Evolutionary conservation across 2,888 invertebrate species (phyloP), one percentile per base, ranked within the genome.

Genomic region (Atrina japonica): DNA sequence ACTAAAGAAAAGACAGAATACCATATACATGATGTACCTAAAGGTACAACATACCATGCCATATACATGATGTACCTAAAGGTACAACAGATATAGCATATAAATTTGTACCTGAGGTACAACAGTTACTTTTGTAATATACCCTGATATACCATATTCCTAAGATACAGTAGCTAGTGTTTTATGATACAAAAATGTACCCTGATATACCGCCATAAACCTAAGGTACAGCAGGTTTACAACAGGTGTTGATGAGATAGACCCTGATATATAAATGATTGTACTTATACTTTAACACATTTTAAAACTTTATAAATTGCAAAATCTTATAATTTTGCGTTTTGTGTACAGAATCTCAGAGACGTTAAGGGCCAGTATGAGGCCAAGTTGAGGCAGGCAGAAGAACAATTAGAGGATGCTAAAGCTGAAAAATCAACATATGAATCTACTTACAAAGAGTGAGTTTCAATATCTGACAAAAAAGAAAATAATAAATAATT

Each of bases 401-500:
- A 87, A 52, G 87, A 87, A 55, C 77, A 82, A 27, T 55, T 79
- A 16, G 84, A 83, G 18, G 85, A 86, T 70, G 60, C 80, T 14
- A 78, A 73, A 49, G 77, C 81, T 14, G 82, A 83, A 53, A 78
- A 77, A 52, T 66, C 78, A 16, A 81, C 82, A 18, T 59, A 83
- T 43, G 87, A 87, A 61, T 73, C 74, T 52, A 83, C 82, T 6
- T 86, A 86, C 65, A 84, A 83, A 69, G 78, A 84, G 87, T 87
- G 68, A 77, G 86, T 78, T 21, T 58, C n/a, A 21, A 0, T 23
- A 35, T 6, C 25, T 11, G 16, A 41, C 2, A 25, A n/a, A 23
- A 6, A 29, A 5, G 35, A 29, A 5, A 23, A 35, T n/a, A n/a
- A n/a, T n/a, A n/a, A n/a, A n/a, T n/a, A n/a, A n/a, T n/a, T n/a